Evolutionary conservation across 1,140 invertebrate species (phyloP).

Genomic region (Apis florea): DNA sequence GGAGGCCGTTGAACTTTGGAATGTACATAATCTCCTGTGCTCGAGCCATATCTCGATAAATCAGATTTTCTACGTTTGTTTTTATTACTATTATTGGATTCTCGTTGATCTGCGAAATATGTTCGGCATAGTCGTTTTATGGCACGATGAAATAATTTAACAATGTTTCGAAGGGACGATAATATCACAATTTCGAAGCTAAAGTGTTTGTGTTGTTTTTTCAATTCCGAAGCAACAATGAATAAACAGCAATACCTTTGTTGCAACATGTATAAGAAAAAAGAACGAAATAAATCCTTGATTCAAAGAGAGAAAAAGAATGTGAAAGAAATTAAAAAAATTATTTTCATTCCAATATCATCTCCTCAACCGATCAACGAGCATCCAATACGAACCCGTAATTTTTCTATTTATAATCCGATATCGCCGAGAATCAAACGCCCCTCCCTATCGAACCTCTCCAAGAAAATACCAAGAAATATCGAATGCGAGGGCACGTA

Average conservation of each 20-base stretch:
- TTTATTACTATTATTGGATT: not conserved
- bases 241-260: no score
- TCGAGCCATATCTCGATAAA: not conserved
- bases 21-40: not conserved
- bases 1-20: slow-evolving; percentile 21
- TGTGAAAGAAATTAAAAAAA: not conserved
- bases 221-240: no score
- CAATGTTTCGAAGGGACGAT: no score
- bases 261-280: no score
- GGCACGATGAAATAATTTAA: not conserved
- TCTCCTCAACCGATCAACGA: not conserved
- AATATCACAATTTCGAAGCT: no score
- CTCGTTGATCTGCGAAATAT: not conserved
- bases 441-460: no score
- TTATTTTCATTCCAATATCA: not conserved
- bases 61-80: not conserved
- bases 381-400: no score
- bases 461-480: not conserved
- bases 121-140: not conserved
- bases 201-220: no score
- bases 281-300: no score
- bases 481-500: not conserved
- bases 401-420: no score
- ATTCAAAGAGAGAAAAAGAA: no score
- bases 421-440: no score